Evolutionary conservation across 1,140 invertebrate genomes (phyloP), one percentile per base, ranked within the genome.

Genomic region (Brachionus manjavacas): DNA sequence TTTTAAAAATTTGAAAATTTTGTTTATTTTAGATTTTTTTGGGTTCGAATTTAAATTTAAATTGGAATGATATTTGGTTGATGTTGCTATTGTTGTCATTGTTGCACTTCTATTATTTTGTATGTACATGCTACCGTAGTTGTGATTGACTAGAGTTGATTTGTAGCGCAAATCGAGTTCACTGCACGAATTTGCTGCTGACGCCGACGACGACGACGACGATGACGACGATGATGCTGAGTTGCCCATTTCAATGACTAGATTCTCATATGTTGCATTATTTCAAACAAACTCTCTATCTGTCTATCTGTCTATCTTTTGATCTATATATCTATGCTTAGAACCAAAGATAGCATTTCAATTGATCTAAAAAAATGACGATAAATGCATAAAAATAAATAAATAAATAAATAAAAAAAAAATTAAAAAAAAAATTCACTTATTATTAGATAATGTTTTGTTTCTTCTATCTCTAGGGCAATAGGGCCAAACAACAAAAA

Each of bases 11-110:
- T 72, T 72, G 4, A 72, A 41, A 72, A 72, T 41, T 72, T 72
- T 72, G 9, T 72, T 72, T 41, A 72, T 41, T 72, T 72, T 72
- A 41, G 68, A 72, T 41, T 72, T 72, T 72, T 72, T 72, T 6
- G 16, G 0, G 43, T n/a, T 46, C 43, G 14, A 46, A 31, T 31
- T 68, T 68, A n/a, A 14, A 23, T 20, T 16, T 66, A 66, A 66
- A 66, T 68, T 68, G 68, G 68, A 72, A 72, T 72, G 68, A 72
- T 23, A 60, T 60, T 60, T 60, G 0, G n/a, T 4, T 20, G 52
- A 23, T 8, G 52, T 1, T 60, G 52, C 16, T 25, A 20, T 8
- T 20, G 52, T 20, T 60, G 52, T 20, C 20, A 23, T 7, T 60
- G 52, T 20, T 60, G 52, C 20, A 7, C 31, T 35, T 35, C 31